Base-by-base conservation (phyloP, 2,113 vertebrate species). In the Bubo bubo region DNA sequence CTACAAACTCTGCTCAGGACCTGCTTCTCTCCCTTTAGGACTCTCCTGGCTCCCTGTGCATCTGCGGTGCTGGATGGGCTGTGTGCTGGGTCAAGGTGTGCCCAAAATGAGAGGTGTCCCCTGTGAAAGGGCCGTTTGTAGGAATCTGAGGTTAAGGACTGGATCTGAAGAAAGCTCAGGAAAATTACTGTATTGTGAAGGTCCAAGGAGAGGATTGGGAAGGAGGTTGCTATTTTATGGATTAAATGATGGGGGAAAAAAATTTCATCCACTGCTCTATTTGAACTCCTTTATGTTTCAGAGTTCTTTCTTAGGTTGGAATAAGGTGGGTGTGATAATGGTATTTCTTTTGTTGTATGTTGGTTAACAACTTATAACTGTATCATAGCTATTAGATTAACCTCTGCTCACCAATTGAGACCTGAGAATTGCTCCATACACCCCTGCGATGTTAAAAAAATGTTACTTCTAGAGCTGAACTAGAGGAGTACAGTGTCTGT, bases 221-320 rank as follows among this genome's bases (percentile, higher is more conserved):
- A 52, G 21, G 27, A 75, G 16, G 8, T 68, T 79, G 79, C 84
- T 88, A 39, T 71, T 74, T 53, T 83, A 74, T 56, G 81, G 32
- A 47, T 35, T 70, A 90, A 75, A 12, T 67, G 59, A 71, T 32
- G 70, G 63, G 66, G 55, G 16, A 5, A 74, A 87, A 53, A 79
- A 63, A 47, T 79, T 58, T 30, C 56, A 56, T 95, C 24, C 9
- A 18, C 52, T 20, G 16, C 27, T 91, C 10, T 88, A 55, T 89
- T 90, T 95, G 68, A 94, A 88, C 79, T 95, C 30, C 43, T 47
- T 70, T 88, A 26, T 70, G 16, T 68, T 93, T 96, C 27, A 56
- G 60, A 50, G 20, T 86, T 55, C 15, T 58, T 95, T 95, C 45
- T 62, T 67, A 17, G 68, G 15, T 90, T 83, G 63, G 95, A 96